Conservation (phyloP, 2,888 invertebrate species). For the Acanthacorydalis orientalis region DNA sequence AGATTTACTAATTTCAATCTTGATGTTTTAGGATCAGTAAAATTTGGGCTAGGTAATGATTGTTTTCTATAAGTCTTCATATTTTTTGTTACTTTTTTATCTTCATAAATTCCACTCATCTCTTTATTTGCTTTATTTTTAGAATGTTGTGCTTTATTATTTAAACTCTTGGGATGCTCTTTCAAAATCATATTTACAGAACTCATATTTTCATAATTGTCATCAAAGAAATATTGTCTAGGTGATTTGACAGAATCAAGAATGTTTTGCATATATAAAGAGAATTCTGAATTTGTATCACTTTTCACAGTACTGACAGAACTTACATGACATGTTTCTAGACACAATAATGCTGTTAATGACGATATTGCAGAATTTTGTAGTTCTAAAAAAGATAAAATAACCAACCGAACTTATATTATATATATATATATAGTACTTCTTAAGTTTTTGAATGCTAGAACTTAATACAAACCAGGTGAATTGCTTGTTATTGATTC, state of each 20-base stretch:
- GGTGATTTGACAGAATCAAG: conserved; percentile 19
- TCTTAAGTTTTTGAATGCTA: too few species aligned
- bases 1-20: not conserved
- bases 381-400: conserved; percentile 13
- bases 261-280: conserved; percentile 15
- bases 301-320: conserved; percentile 2
- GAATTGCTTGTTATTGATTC: conserved; percentile 17
- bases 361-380: conserved; percentile 17
- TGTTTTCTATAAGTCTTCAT: not conserved
- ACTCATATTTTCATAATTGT: not conserved
- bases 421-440: too few species aligned
- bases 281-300: not conserved
- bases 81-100: not conserved
- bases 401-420: conserved; percentile 1
- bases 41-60: too few species aligned
- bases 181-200: not conserved
- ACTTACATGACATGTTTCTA: conserved; percentile 11
- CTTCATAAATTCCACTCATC: not conserved
- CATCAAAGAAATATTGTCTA: conserved; percentile 4
- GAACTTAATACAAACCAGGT: conserved; percentile 1
- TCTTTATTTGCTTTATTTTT: not conserved
- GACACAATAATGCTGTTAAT: conserved; percentile 15
- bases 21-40: too few species aligned
- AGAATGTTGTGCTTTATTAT: not conserved
- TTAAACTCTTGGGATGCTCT: not conserved